phyloP scores from a whole-genome alignment of 2,888 invertebrate species.

The Cheilosia soror region DNA sequence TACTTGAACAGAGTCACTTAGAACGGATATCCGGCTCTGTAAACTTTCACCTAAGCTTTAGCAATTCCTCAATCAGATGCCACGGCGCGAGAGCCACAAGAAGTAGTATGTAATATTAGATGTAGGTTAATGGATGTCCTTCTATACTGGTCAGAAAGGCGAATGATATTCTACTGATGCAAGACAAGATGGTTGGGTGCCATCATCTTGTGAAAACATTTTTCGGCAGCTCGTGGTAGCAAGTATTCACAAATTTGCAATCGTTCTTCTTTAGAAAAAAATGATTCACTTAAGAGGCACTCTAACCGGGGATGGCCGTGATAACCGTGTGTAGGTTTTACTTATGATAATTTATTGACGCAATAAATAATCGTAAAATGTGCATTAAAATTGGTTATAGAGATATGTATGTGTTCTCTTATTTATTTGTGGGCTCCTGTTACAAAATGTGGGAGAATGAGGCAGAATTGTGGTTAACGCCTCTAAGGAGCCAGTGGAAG shows the following conservation, averaged over 20 bases:
- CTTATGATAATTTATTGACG: constrained; percentile 81
- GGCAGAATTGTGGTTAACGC: constrained; percentile 9
- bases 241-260: not conserved
- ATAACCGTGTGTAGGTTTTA: constrained; percentile 54
- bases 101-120: constrained; percentile 53
- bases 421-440: constrained; percentile 26
- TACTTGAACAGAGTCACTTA: constrained; percentile 60
- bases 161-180: constrained; percentile 29
- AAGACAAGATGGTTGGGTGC: constrained; percentile 23
- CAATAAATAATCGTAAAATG: constrained; percentile 81
- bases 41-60: constrained; percentile 70
- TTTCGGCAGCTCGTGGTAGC: constrained; percentile 25
- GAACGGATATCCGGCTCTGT: constrained; percentile 68
- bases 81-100: constrained; percentile 43
- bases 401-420: constrained; percentile 42
- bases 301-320: constrained; percentile 27
- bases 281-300: constrained; percentile 62
- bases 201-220: constrained; percentile 16
- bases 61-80: constrained; percentile 74
- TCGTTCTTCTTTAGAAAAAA: constrained; percentile 18
- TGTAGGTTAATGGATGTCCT: constrained; percentile 63
- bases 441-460: not conserved
- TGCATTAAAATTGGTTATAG: constrained; percentile 79
- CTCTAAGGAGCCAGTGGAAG: not conserved
- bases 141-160: constrained; percentile 30